Base-by-base conservation (phyloP, 1,140 invertebrate genomes). In the Prorops nasuta region DNA sequence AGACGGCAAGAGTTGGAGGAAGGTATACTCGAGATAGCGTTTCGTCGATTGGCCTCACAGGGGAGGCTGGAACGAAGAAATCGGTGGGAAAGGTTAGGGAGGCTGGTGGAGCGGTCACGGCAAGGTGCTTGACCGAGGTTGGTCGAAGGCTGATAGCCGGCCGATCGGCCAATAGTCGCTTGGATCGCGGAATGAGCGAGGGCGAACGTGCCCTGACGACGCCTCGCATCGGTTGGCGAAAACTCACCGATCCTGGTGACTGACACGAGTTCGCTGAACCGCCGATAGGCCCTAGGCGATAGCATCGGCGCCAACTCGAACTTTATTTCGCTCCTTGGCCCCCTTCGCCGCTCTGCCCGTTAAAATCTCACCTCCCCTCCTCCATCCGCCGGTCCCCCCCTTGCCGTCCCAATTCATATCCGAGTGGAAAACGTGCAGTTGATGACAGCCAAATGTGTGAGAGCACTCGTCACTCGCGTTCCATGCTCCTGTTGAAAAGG, bases 211-310 rank as follows among this genome's bases (percentile, higher is more conserved):
- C 65, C 3, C 61, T 67, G 14, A 67, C 59, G 45, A 76, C 68
- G 57, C 71, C 69, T 52, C 64, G 65, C 60, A 69, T 76, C 53
- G 73, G 70, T 41, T 76, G 76, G 76, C 68, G 69, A 48, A 78
- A 78, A 60, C 69, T 78, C 20, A 67, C 73, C 37, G 76, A 78
- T 53, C 76, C 76, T 54, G 76, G 76, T 60, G 76, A 78, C 74
- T 78, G 74, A 78, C 76, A 78, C 68, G 65, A 66, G 60, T 65
- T 47, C 46, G 52, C 44, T 44, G 54, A 64, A 45, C 36, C 45
- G 43, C 60, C 49, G 57, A 45, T 57, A 51, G 63, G 58, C 60
- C 60, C 60, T 55, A 68, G 57, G 46, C 75, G 73, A 78, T 77
- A 78, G 76, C 76, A 76, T 49, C 67, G 48, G 62, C 68, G 62